Base-by-base conservation (phyloP, 1,140 invertebrate species). In the Plodia interpunctella region DNA sequence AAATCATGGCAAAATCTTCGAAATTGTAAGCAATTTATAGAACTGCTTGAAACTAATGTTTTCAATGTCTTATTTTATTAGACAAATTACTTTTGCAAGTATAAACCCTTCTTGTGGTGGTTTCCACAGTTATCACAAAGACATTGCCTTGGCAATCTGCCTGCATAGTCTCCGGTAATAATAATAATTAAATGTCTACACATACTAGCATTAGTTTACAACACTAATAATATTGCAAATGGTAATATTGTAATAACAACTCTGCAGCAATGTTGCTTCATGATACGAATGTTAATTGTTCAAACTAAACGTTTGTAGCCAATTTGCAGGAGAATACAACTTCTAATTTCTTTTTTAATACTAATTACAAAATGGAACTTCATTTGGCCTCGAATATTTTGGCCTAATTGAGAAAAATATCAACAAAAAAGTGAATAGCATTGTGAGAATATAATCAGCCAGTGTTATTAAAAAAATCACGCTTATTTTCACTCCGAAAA, bases 121-220 rank as follows among this genome's bases (percentile, higher is more conserved):
- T 5, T 44, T n/a, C 38, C 21, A 15, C 15, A 17, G 15, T n/a
- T 15, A 15, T 6, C n/a, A 15, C 38, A 15, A n/a, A 44, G 38
- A 44, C 4, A 44, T 44, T 44, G 38, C 13, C 13, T 44, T 44
- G 38, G 38, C 38, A 44, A 3, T 44, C 38, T 44, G 38, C 38
- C 38, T 44, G 38, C 38, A 6, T 17, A 15, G 38, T 32, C 30
- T 32, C 10, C 4, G 28, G n/a, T 25, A 25, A 6, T 25, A 25
- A 32, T 15, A 44, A 44, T 44, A 44, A 44, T 44, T n/a, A 44
- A 1, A 44, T 44, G 38, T 44, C 38, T 44, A 44, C 38, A 44
- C 15, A 44, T 44, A 44, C n/a, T 15, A 44, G n/a, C n/a, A 10
- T 44, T 44, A 44, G 13, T 44, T 44, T 44, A 44, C 38, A n/a